phyloP scores from a whole-genome alignment of 23 tunicate genomes.

The Diplosoma virens region DNA sequence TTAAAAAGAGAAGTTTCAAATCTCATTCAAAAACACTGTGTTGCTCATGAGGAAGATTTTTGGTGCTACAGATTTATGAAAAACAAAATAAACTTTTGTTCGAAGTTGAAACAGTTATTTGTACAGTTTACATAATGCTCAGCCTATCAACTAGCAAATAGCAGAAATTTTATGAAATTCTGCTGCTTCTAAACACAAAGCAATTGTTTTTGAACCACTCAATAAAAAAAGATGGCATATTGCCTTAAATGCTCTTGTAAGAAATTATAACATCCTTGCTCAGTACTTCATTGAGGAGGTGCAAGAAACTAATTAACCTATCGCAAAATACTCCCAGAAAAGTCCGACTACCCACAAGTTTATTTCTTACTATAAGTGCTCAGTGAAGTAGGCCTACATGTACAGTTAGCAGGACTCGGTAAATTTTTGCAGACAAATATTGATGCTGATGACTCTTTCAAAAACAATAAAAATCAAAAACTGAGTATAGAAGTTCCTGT shows the following conservation, averaged over 20 bases:
- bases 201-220: background rate
- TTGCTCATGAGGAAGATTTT: no score
- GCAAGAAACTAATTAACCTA: background rate
- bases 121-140: background rate
- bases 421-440: background rate
- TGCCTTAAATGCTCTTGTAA: background rate
- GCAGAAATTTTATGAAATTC: no score
- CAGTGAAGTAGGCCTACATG: no score
- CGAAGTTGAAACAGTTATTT: background rate
- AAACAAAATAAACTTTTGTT: background rate
- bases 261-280: background rate
- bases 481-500: background rate
- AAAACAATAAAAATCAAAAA: background rate
- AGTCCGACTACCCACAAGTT: background rate
- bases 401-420: background rate
- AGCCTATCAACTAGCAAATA: background rate
- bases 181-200: background rate
- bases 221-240: no score
- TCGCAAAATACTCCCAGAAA: background rate
- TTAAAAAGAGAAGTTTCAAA: background rate
- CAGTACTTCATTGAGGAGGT: no score
- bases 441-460: background rate
- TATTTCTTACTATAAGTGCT: background rate
- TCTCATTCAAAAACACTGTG: no score
- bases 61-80: background rate